phyloP scores from a whole-genome alignment of 2,797 vertebrate genomes.

The Cossypha polioptera region DNA sequence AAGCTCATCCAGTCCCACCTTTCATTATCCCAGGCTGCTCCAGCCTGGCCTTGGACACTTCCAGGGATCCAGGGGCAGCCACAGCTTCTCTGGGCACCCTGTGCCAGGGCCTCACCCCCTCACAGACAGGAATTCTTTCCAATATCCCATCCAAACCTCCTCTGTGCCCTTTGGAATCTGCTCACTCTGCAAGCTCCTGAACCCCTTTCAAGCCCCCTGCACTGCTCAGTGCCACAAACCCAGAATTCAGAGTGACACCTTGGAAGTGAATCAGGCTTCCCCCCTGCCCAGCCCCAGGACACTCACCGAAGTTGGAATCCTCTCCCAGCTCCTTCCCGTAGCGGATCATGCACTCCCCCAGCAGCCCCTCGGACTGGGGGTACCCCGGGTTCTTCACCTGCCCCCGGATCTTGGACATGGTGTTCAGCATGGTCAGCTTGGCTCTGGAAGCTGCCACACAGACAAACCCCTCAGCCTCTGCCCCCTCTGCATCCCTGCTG shows the following conservation, averaged over 20 bases:
- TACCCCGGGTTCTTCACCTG: constrained; percentile 98
- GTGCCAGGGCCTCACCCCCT: background rate
- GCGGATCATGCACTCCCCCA: constrained; percentile 95
- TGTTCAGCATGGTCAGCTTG: constrained; percentile 97
- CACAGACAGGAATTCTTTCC: background rate
- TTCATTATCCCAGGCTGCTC: rapidly evolving
- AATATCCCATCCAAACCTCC: background rate
- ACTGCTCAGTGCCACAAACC: background rate
- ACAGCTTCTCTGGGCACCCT: background rate
- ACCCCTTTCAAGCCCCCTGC: background rate
- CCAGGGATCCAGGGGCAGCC: background rate
- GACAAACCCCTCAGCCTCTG: background rate
- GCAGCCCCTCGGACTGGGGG: constrained; percentile 93
- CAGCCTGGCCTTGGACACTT: background rate
- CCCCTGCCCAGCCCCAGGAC: rapidly evolving
- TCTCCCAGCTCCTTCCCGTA: constrained; percentile 95
- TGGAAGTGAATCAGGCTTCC: rapidly evolving
- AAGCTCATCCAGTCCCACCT: background rate
- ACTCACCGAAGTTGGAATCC: constrained; percentile 95
- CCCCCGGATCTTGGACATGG: constrained; percentile 95
- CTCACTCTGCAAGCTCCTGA: background rate
- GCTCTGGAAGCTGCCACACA: constrained; percentile 86
- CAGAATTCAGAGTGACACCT: rapidly evolving
- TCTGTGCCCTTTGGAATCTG: background rate
- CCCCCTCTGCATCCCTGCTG: background rate